Conservation (phyloP, 2,113 vertebrate species). For the Gulo gulo region DNA sequence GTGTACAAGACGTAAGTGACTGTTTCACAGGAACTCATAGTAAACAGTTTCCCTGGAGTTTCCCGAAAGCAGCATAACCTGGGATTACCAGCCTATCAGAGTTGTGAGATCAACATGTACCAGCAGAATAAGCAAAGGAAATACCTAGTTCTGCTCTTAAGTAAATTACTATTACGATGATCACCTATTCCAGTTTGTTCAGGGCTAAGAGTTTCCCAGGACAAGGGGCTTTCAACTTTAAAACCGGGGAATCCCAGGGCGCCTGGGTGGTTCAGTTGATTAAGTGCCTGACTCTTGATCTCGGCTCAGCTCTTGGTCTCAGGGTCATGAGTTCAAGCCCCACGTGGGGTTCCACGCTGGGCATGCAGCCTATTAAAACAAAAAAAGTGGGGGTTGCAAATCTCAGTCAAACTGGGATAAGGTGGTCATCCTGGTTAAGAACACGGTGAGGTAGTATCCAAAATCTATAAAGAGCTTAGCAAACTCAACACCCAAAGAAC, state of each 20-base stretch:
- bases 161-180: neutral
- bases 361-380: neutral
- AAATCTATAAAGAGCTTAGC: no score
- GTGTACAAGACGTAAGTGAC: neutral
- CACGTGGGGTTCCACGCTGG: neutral
- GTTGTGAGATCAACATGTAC: neutral
- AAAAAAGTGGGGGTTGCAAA: neutral
- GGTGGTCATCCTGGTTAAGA: neutral
- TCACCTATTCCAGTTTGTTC: neutral
- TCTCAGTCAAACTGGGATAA: neutral
- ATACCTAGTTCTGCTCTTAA: neutral
- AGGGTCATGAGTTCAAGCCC: neutral
- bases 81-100: neutral
- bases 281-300: neutral
- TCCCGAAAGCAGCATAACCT: neutral
- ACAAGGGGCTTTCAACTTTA: neutral
- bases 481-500: no score
- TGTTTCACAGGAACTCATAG: neutral
- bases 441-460: no score
- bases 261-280: neutral
- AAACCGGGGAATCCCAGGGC: neutral
- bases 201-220: neutral
- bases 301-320: neutral
- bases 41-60: neutral
- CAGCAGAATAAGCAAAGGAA: neutral